Base-by-base conservation (phyloP, 1,140 invertebrate species). In the Chironomus striatipennis region DNA sequence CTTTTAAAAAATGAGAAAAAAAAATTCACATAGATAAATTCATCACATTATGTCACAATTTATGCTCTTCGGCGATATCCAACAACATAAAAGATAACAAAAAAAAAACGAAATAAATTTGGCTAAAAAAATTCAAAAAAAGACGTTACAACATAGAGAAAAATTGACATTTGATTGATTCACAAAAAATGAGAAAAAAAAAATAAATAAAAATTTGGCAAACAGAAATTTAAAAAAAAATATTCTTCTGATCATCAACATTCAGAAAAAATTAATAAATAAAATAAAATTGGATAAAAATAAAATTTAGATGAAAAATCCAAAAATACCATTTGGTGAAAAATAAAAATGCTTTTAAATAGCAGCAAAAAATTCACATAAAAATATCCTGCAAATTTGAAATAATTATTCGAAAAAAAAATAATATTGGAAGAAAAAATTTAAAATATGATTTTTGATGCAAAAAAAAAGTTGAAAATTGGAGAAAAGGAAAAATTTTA, bases 101-200 rank as follows among this genome's bases (percentile, higher is more conserved):
- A n/a, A n/a, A n/a, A 18, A 20, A 12, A 21, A 70, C n/a, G 65
- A 20, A 70, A 34, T 34, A 70, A 70, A 57, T 57, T 57, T 57
- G 47, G 47, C 65, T 70, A 70, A 20, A 70, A 70, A 70, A 20
- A 18, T 18, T 70, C 65, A 70, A 70, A 70, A 18, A 70, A 70
- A 20, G 9, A 12, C 47, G 47, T 10, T n/a, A 12, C n/a, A 57
- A 57, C 47, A 70, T 8, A 70, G 20, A 20, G 17, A 20, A 70
- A 70, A 70, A 70, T 20, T 70, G 65, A 70, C 65, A 70, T 70
- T 70, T 70, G 65, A 70, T 70, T 70, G 65, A 70, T 70, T 70
- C 65, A 70, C 65, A 70, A 18, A 70, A 57, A 57, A 57, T 10
- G 15, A 15, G 15, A 47, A 10, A 47, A 47, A 47, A 57, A 57